Conservation (phyloP, 2,888 invertebrate species). For the Ceramica pisi region DNA sequence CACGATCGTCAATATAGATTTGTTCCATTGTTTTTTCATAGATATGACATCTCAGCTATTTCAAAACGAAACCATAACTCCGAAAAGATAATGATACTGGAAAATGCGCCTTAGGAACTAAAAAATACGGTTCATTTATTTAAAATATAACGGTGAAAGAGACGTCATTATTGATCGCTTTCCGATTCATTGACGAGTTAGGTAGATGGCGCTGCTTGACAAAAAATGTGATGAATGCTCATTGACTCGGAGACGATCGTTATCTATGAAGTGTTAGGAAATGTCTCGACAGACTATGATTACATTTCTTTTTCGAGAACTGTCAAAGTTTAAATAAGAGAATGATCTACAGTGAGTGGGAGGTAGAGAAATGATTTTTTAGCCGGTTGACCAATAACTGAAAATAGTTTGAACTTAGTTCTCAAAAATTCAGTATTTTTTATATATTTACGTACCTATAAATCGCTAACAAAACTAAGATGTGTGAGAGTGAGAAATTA, state of each 20-base stretch:
- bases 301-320: slow-evolving; percentile 53
- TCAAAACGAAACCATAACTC: not conserved
- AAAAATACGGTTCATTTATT: slow-evolving; percentile 9
- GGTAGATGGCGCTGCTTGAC: slow-evolving; percentile 66
- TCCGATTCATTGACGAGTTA: slow-evolving; percentile 63
- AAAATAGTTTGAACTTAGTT: not conserved
- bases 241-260: slow-evolving; percentile 66
- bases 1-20: slow-evolving; percentile 57
- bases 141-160: slow-evolving; percentile 25
- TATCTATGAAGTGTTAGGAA: slow-evolving; percentile 66
- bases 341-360: slow-evolving; percentile 32
- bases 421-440: not conserved
- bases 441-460: not conserved
- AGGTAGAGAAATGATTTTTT: slow-evolving; percentile 4
- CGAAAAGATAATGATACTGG: not conserved
- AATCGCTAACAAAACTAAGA: too few species aligned
- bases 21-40: slow-evolving; percentile 63
- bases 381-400: not conserved
- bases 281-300: slow-evolving; percentile 48
- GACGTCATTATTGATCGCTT: slow-evolving; percentile 63
- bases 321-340: slow-evolving; percentile 34
- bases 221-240: slow-evolving; percentile 71
- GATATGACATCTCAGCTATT: slow-evolving; percentile 58
- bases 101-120: slow-evolving; percentile 8
- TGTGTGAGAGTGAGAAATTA: too few species aligned